A percentile compares a stretch with the other conserved stretches of the same genome.
These are phyloP conservation scores for Astropecten irregularis DNA, from an alignment of 53 echinoderm and acorn worm genomes.

Conservation along the genomic window DNA sequence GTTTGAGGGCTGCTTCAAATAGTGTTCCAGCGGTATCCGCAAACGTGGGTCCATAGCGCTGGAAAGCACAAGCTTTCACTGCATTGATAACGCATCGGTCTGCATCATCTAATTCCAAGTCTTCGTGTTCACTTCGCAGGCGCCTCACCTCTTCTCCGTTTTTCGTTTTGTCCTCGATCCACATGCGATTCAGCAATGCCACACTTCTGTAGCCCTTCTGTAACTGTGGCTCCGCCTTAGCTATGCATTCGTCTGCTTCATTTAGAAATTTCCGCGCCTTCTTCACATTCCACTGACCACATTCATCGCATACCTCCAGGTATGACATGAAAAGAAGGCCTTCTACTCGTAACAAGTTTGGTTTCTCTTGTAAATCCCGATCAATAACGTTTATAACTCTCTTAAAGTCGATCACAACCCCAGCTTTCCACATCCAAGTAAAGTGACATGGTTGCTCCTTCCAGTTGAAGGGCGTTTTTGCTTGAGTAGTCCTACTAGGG, in stretches of 20 bases:
- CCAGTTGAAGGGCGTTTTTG: background rate
- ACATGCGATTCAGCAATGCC: slow-evolving; percentile 21
- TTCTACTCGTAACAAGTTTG: background rate
- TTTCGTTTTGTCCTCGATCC: slow-evolving; percentile 11
- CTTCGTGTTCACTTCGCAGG: background rate
- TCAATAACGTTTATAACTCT: background rate
- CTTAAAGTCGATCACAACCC: background rate
- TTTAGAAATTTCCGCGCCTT: background rate
- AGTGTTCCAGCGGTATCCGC: background rate
- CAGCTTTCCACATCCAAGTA: background rate
- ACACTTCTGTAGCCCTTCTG: slow-evolving; percentile 9
- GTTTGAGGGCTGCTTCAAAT: background rate
- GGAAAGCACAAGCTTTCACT: background rate
- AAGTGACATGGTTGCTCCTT: slow-evolving; percentile 11
- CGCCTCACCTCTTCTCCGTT: background rate
- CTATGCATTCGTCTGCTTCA: slow-evolving; percentile 11
- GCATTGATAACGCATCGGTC: background rate
- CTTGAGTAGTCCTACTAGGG: background rate
- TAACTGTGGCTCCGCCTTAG: background rate
- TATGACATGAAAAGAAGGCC: slow-evolving; percentile 4
- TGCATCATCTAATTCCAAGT: background rate
- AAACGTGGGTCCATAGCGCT: background rate
- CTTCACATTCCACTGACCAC: background rate
- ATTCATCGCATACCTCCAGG: background rate
- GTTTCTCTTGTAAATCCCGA: background rate